Conservation (phyloP, 2,888 invertebrate species). For the Sminthurinus aureus region DNA sequence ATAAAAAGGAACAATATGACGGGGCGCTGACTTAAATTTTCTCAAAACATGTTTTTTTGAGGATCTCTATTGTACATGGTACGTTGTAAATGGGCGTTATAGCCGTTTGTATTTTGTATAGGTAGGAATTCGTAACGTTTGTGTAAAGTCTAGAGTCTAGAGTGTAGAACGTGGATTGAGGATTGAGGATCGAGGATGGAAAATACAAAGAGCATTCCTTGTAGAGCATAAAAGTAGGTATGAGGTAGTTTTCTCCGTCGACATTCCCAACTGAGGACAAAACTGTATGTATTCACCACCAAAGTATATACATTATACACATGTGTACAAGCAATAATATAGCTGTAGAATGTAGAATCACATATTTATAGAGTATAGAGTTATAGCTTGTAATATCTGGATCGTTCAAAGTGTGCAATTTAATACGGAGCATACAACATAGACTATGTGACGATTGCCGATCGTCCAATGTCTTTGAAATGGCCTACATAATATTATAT, state of each 20-base stretch:
- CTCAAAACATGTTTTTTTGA: no score
- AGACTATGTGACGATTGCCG: background rate
- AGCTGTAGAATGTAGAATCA: background rate
- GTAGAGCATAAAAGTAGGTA: background rate
- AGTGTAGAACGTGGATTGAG: no score
- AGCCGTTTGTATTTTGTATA: background rate
- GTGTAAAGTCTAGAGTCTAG: background rate
- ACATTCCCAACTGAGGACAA: no score
- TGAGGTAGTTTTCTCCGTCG: background rate
- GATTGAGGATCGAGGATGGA: background rate
- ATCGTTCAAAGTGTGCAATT: background rate
- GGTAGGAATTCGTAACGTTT: background rate
- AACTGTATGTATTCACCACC: no score
- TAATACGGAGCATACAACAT: background rate
- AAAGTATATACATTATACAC: no score
- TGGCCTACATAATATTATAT: slow-evolving; percentile 7
- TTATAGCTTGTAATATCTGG: background rate
- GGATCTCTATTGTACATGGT: background rate
- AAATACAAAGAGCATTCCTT: background rate
- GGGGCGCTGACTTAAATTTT: no score
- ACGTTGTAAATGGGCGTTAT: background rate
- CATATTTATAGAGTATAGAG: background rate
- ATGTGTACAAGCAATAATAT: no score
- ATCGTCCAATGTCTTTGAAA: background rate
- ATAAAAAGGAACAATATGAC: no score